Evolutionary conservation across 2,113 vertebrate genomes (phyloP).

Genomic region (Onychostruthus taczanowskii): DNA sequence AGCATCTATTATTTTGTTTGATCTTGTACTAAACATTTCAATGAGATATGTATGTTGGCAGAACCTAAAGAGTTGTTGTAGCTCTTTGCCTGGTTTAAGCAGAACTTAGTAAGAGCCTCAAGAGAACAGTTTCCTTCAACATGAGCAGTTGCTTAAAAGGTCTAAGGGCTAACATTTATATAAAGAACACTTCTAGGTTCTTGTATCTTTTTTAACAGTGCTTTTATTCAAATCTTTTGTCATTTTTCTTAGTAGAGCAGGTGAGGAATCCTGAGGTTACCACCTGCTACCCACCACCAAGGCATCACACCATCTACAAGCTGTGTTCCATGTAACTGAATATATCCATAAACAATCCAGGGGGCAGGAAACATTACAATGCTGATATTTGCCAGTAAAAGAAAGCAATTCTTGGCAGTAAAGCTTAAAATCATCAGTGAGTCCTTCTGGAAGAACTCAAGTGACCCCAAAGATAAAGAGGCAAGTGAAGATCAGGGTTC

Average conservation of each 20-base stretch:
- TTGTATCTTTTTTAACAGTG: neutral
- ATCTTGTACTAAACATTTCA: neutral
- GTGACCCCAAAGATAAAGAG: neutral
- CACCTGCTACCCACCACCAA: neutral
- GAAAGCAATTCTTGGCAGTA: neutral
- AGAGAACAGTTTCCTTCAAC: neutral
- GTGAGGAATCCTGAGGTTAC: neutral
- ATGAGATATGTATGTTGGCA: neutral
- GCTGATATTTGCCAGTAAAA: neutral
- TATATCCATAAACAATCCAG: neutral
- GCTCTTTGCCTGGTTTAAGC: neutral
- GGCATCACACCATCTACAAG: fast-evolving
- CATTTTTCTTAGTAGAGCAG: neutral
- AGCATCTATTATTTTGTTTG: neutral
- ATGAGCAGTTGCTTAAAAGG: neutral
- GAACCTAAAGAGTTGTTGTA: neutral
- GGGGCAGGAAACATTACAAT: neutral
- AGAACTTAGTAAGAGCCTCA: neutral
- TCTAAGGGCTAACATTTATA: neutral
- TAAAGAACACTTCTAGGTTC: neutral
- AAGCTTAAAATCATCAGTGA: neutral
- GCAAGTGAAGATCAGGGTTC: neutral
- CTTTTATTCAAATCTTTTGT: neutral
- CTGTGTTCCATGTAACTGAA: neutral
- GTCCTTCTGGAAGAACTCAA: neutral